Percentiles rank a stretch among this genome's conserved stretches.
phyloP scores from a whole-genome alignment of 2,888 invertebrate genomes.

The Bombylius major region DNA sequence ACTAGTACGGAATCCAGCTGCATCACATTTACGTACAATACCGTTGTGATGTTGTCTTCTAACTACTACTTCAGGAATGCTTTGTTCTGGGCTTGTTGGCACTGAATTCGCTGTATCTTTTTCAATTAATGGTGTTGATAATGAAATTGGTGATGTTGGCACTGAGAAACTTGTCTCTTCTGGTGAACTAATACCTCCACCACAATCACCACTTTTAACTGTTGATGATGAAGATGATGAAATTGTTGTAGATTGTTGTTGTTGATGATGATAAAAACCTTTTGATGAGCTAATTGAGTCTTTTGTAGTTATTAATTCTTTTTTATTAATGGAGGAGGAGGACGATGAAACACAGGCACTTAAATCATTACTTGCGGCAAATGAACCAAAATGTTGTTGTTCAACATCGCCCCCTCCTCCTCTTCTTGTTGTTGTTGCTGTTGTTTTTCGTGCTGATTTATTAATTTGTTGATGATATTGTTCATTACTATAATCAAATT shows the following conservation, averaged over 20 bases:
- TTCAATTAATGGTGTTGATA: conserved; percentile 36
- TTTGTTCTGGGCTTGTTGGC: conserved; percentile 54
- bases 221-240: conserved; percentile 35
- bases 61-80: conserved; percentile 23
- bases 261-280: conserved; percentile 1
- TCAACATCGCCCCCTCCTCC: conserved; percentile 15
- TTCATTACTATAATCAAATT: conserved; percentile 3
- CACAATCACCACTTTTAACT: conserved; percentile 30
- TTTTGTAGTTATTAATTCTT: not conserved
- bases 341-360: conserved; percentile 19
- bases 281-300: not conserved
- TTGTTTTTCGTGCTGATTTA: conserved; percentile 14
- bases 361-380: conserved; percentile 15
- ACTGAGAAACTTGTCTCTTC: conserved; percentile 36
- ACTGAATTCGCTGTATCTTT: conserved; percentile 45
- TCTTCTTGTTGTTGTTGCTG: conserved; percentile 11
- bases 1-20: conserved; percentile 70
- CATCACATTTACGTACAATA: conserved; percentile 39
- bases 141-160: conserved; percentile 39
- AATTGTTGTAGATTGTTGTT: not conserved
- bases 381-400: conserved; percentile 5
- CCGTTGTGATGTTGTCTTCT: conserved; percentile 38
- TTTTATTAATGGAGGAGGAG: conserved; percentile 17
- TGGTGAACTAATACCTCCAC: conserved; percentile 25
- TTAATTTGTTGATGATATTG: conserved; percentile 15